Conservation (phyloP, 37 sponge, comb jelly and placozoan species). For the Halichondria panicea region DNA sequence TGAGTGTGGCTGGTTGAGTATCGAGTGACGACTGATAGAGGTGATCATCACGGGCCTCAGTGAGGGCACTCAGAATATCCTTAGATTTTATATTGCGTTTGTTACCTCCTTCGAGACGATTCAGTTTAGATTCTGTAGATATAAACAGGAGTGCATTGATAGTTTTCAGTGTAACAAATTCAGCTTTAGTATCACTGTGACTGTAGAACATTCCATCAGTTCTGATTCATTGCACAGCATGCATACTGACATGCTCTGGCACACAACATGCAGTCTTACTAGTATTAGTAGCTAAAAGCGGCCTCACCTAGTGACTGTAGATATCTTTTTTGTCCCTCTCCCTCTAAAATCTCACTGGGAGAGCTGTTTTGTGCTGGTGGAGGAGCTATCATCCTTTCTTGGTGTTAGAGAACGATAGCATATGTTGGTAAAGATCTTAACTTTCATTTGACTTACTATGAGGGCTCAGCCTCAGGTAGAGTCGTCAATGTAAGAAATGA, state of each 20-base stretch:
- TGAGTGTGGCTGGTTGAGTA: background rate
- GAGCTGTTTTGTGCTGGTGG: constrained; percentile 13
- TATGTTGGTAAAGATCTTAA: too few species aligned
- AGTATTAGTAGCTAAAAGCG: background rate
- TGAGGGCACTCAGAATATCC: constrained; percentile 26
- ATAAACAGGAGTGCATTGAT: too few species aligned
- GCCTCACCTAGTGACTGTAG: constrained; percentile 49
- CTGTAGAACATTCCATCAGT: too few species aligned
- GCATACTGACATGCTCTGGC: too few species aligned
- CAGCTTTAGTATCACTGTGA: too few species aligned
- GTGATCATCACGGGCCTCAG: constrained; percentile 64
- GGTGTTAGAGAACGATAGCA: too few species aligned
- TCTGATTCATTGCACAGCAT: too few species aligned
- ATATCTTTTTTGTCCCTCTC: constrained; percentile 34
- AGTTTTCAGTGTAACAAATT: too few species aligned
- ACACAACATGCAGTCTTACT: background rate
- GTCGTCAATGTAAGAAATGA: too few species aligned
- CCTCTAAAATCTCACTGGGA: constrained; percentile 25
- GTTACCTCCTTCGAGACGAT: constrained; percentile 1
- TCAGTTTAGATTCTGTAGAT: constrained; percentile 8
- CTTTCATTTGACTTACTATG: too few species aligned
- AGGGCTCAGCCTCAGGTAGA: too few species aligned
- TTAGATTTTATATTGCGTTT: constrained; percentile 33
- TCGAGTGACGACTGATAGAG: constrained; percentile 8
- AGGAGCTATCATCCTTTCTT: constrained; percentile 20